phyloP scores from a whole-genome alignment of 2,888 invertebrate species.

The Heteromyza rotundicornis region DNA sequence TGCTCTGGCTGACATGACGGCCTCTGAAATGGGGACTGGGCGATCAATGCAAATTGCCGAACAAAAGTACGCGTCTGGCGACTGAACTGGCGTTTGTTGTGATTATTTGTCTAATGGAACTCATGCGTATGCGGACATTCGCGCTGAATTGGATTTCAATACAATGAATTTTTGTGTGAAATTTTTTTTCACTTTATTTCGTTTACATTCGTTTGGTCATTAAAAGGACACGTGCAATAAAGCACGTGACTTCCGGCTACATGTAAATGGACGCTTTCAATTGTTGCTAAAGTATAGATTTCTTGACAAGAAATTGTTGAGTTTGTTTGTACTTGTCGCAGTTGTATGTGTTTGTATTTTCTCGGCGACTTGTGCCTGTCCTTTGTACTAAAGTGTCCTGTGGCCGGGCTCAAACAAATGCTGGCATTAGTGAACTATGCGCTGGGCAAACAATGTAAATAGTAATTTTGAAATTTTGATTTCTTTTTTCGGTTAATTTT shows the following conservation, averaged over 20 bases:
- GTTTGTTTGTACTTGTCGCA: slow-evolving; percentile 8
- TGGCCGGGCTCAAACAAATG: slow-evolving; percentile 27
- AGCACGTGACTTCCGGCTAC: slow-evolving; percentile 54
- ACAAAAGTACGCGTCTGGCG: slow-evolving; percentile 18
- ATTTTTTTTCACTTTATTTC: slow-evolving; percentile 38
- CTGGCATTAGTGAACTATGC: slow-evolving; percentile 35
- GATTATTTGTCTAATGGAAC: slow-evolving; percentile 59
- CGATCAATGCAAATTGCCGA: slow-evolving; percentile 47
- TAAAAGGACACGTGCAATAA: slow-evolving; percentile 60
- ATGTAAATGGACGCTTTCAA: slow-evolving; percentile 12
- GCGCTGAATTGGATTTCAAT: slow-evolving; percentile 58
- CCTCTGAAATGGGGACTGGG: slow-evolving; percentile 24
- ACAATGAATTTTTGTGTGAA: slow-evolving; percentile 38
- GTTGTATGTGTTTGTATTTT: slow-evolving; percentile 24
- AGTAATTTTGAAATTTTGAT: slow-evolving; percentile 39
- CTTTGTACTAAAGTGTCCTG: slow-evolving; percentile 19
- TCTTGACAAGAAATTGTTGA: slow-evolving; percentile 9
- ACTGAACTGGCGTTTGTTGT: slow-evolving; percentile 35
- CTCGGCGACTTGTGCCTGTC: slow-evolving; percentile 11
- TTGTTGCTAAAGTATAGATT: slow-evolving; percentile 23
- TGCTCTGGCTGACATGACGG: slow-evolving; percentile 40
- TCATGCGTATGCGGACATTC: slow-evolving; percentile 50
- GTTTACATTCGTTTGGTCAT: slow-evolving; percentile 55
- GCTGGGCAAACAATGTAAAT: slow-evolving; percentile 43
- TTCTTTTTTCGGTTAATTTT: slow-evolving; percentile 52